Evolutionary conservation across 2,113 vertebrate species (phyloP).

Genomic region (Murina feae): DNA sequence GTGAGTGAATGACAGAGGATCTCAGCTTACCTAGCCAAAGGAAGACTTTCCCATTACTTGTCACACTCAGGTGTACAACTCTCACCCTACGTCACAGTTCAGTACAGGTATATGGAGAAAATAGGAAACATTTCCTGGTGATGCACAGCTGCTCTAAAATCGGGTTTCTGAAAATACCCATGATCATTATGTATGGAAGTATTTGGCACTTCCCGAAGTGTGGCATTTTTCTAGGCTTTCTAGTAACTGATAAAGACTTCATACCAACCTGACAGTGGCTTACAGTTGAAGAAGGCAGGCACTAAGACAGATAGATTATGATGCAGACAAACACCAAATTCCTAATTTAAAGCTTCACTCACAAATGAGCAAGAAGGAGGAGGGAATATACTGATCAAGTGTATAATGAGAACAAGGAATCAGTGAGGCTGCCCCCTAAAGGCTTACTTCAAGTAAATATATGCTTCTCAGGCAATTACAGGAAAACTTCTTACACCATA

Average conservation of each 20-base stretch:
- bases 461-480: background rate
- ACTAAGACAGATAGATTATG: background rate
- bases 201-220: background rate
- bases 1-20: constrained; percentile 19
- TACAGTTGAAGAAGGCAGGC: constrained; percentile 14
- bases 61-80: constrained; percentile 54
- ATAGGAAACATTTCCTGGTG: constrained; percentile 56
- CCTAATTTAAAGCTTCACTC: background rate
- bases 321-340: background rate
- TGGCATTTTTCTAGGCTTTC: constrained; percentile 38
- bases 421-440: background rate
- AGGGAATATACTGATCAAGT: background rate
- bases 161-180: constrained; percentile 19
- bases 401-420: background rate
- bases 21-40: constrained; percentile 40
- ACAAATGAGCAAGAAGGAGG: background rate
- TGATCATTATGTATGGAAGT: constrained; percentile 19
- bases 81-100: constrained; percentile 59
- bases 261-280: background rate
- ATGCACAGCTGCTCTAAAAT: constrained; percentile 43
- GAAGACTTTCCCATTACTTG: constrained; percentile 44
- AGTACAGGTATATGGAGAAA: constrained; percentile 56
- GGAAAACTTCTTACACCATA: background rate
- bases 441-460: background rate
- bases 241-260: background rate